Evolutionary conservation across 2,888 invertebrate species (phyloP).

Genomic region (Subacronicta megacephala): DNA sequence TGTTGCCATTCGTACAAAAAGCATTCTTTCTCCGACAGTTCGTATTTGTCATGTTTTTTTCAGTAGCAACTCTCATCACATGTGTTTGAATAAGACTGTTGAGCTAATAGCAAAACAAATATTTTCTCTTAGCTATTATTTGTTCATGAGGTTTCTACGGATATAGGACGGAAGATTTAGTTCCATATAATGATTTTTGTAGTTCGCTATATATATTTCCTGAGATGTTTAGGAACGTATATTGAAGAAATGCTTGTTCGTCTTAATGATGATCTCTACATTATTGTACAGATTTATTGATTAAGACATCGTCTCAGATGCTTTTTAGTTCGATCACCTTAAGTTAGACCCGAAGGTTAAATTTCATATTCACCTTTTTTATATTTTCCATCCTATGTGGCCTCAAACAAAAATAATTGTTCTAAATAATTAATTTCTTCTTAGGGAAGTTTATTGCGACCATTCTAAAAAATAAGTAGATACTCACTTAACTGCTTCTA

Average conservation of each 20-base stretch:
- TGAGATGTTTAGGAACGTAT: not conserved
- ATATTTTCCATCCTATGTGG: slow-evolving; percentile 1
- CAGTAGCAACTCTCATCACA: slow-evolving; percentile 15
- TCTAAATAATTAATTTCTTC: slow-evolving; percentile 22
- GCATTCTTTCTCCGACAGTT: slow-evolving; percentile 22
- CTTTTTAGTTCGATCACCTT: slow-evolving; percentile 19
- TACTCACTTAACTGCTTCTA: too few species aligned
- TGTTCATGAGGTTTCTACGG: slow-evolving; percentile 19
- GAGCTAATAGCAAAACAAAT: slow-evolving; percentile 27
- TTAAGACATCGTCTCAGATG: slow-evolving; percentile 14
- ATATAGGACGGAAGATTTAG: slow-evolving; percentile 12
- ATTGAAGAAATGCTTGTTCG: not conserved
- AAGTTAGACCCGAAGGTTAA: slow-evolving; percentile 27
- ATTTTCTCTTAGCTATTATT: slow-evolving; percentile 17
- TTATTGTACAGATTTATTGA: slow-evolving; percentile 5
- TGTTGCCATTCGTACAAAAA: slow-evolving; percentile 35
- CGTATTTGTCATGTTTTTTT: slow-evolving; percentile 30
- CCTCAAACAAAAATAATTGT: slow-evolving; percentile 24
- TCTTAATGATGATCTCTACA: slow-evolving; percentile 39
- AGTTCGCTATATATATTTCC: slow-evolving; percentile 18
- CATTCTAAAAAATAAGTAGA: too few species aligned
- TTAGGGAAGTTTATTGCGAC: slow-evolving; percentile 14
- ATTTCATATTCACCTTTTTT: slow-evolving; percentile 21
- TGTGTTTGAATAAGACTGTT: slow-evolving; percentile 18
- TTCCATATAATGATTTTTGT: slow-evolving; percentile 7